Base-by-base conservation (phyloP, 2,113 vertebrate species). In the Atractosteus spatula region DNA sequence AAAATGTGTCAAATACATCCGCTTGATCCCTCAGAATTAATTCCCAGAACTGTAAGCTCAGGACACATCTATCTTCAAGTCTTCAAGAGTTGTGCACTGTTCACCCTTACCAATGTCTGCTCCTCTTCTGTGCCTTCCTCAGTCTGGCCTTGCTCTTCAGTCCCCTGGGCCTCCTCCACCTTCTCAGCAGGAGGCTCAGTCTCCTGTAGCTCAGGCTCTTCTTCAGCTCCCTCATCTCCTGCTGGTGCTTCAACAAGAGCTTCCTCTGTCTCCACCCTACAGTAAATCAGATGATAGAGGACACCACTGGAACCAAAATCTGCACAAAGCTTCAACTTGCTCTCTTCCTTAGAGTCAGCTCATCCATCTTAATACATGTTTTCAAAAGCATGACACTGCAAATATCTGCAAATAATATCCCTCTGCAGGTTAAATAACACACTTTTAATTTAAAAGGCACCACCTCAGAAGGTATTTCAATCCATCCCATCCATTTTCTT, bases 81-180 rank as follows among this genome's bases (percentile, higher is more conserved):
- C 61, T n/a, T 7, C 14, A 11, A 2, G 2, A 14, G 61, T 7
- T 62, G 12, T n/a, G 12, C 16, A 11, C 61, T 12, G 61, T 62
- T 11, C 7, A 7, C 16, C 61, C 61, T 74, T 86, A 66, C 79
- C 85, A 29, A 2, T 29, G 29, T 29, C 29, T 29, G 29, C 13
- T 85, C 77, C 69, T 77, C 77, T 57, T 70, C 74, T 80, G 73
- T 77, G 63, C 81, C 79, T 69, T 76, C 70, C 69, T 88, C 82
- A 55, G 8, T 4, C 17, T 3, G 55, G 51, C 14, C 44, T 16
- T 8, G 5, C 17, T 51, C 45, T 16, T 12, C 54, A n/a, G 68
- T 56, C 16, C 29, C 74, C 47, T 45, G 55, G 56, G 12, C 41
- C 13, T 70, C 69, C 67, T 56, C 63, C 29, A 14, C n/a, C 14